Percentiles rank a stretch among this genome's conserved stretches.
phyloP scores from a whole-genome alignment of 1,140 invertebrate genomes.

The Leptinotarsa texana region DNA sequence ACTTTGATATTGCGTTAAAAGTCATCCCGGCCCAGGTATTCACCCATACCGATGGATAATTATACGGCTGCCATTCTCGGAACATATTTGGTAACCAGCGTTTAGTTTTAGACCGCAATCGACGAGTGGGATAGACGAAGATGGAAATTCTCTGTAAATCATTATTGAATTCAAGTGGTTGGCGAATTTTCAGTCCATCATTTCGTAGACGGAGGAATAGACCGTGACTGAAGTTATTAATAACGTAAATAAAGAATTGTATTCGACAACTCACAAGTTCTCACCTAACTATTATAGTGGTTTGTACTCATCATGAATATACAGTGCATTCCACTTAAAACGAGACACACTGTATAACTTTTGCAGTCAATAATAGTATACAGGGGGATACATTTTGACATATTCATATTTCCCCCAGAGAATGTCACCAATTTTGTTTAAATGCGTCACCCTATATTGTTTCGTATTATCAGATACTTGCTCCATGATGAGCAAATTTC shows the following conservation, averaged over 20 bases:
- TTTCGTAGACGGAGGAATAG: not conserved
- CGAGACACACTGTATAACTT: too few species aligned
- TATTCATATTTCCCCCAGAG: too few species aligned
- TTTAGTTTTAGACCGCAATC: conserved; percentile 24
- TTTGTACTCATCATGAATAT: not conserved
- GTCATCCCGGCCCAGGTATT: conserved; percentile 48
- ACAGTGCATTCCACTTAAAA: not conserved
- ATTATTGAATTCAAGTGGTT: not conserved
- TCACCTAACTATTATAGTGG: not conserved
- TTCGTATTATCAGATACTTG: too few species aligned
- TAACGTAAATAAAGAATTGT: too few species aligned
- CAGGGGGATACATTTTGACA: too few species aligned
- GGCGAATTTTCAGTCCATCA: not conserved
- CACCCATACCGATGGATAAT: conserved; percentile 44
- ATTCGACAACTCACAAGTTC: too few species aligned
- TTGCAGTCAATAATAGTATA: too few species aligned
- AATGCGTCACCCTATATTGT: too few species aligned
- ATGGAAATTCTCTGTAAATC: conserved; percentile 1
- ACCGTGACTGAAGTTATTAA: not conserved
- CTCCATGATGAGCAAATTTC: too few species aligned
- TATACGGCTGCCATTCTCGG: conserved; percentile 47
- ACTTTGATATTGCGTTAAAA: conserved; percentile 55
- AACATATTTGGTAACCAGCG: conserved; percentile 35
- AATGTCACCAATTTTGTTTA: too few species aligned
- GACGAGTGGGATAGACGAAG: not conserved